Evolutionary conservation across 2,888 invertebrate species (phyloP).

Genomic region (Leucania comma): DNA sequence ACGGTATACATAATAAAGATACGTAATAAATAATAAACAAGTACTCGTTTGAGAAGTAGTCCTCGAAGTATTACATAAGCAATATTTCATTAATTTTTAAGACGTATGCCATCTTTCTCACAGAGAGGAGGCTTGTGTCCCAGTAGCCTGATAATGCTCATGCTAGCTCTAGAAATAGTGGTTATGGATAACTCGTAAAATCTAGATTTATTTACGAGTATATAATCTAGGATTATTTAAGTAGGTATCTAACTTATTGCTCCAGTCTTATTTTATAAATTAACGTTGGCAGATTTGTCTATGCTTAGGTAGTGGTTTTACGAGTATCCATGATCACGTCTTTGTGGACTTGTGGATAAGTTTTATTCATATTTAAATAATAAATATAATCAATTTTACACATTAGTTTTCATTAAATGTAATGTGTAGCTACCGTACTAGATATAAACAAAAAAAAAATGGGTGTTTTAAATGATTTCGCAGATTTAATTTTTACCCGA

Average conservation of each 20-base stretch:
- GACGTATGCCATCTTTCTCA: too few species aligned
- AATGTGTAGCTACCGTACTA: too few species aligned
- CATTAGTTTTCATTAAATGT: neutral
- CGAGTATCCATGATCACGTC: neutral
- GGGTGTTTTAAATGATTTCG: neutral
- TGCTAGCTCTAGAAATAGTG: constrained; percentile 1
- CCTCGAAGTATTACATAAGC: too few species aligned
- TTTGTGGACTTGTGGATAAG: neutral
- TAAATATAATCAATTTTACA: neutral
- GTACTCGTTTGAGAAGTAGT: neutral
- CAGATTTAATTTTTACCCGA: too few species aligned
- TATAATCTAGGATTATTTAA: neutral
- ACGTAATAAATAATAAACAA: neutral
- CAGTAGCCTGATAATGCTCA: neutral
- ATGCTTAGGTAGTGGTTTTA: neutral
- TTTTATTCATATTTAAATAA: neutral
- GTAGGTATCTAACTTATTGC: neutral
- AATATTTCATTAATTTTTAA: neutral
- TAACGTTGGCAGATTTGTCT: neutral
- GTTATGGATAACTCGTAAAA: neutral
- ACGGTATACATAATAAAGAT: neutral
- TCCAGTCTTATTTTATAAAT: neutral
- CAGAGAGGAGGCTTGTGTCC: neutral
- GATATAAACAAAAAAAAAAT: accelerated
- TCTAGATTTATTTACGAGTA: neutral